Percentiles rank a stretch among this genome's conserved stretches.
Evolutionary conservation across 92 coral and sea anemone genomes (phyloP).

Genomic region (Parazoanthus darwini): DNA sequence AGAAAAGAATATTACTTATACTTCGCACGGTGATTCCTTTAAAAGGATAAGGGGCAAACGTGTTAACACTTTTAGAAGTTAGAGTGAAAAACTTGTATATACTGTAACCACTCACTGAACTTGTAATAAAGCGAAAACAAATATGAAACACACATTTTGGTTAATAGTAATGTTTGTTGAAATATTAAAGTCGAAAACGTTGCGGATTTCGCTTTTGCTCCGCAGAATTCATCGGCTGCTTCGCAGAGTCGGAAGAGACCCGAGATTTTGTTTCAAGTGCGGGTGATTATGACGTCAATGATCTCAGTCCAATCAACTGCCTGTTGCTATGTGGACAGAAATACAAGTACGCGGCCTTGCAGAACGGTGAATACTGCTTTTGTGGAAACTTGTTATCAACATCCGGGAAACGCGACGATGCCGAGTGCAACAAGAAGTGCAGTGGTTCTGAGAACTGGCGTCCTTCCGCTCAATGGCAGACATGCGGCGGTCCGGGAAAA

Average conservation of each 20-base stretch:
- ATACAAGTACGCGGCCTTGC: slow-evolving; percentile 85
- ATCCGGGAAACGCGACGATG: slow-evolving; percentile 62
- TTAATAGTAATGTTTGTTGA: too few species aligned
- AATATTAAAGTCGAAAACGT: neutral
- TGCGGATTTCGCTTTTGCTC: neutral
- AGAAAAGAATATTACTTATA: too few species aligned
- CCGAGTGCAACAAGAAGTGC: slow-evolving; percentile 69
- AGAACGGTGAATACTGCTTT: slow-evolving; percentile 69
- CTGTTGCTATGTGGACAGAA: slow-evolving; percentile 69
- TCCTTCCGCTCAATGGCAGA: slow-evolving; percentile 47
- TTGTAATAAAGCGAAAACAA: too few species aligned
- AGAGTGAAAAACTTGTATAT: too few species aligned
- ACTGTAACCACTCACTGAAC: too few species aligned
- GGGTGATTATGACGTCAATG: slow-evolving; percentile 74
- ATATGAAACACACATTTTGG: too few species aligned
- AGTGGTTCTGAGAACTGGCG: slow-evolving; percentile 65
- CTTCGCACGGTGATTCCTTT: too few species aligned
- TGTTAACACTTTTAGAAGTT: too few species aligned
- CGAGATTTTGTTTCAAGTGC: slow-evolving; percentile 75
- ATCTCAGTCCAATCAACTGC: slow-evolving; percentile 84
- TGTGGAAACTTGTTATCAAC: slow-evolving; percentile 71
- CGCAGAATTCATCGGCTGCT: slow-evolving; percentile 86
- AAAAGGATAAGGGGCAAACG: too few species aligned
- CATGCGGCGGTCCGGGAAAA: slow-evolving; percentile 71
- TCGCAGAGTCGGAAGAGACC: slow-evolving; percentile 53